A percentile compares a stretch with the other conserved stretches of the same genome.
Conservation (phyloP, 1,140 invertebrate genomes). For the Scaptomyza montana region DNA sequence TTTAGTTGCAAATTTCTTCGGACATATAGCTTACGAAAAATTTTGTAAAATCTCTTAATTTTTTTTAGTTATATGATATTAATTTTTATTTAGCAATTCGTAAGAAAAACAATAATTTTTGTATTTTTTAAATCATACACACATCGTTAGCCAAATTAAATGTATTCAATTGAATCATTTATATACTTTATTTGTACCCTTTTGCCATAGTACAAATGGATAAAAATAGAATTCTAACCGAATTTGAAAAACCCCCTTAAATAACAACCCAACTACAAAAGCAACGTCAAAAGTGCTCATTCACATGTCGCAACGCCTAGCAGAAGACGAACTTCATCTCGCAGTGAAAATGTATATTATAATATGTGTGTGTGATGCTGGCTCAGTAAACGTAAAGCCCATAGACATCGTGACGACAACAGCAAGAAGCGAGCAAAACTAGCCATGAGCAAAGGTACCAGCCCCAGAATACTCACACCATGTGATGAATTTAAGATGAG, state of each 20-base stretch:
- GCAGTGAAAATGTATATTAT: slow-evolving; percentile 49
- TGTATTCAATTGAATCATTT: too few relatives aligned
- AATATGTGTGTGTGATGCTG: slow-evolving; percentile 22
- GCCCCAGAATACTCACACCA: slow-evolving; percentile 13
- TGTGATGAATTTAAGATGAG: slow-evolving; percentile 54
- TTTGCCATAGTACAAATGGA: background rate
- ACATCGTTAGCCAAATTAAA: too few relatives aligned
- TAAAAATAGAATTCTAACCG: background rate
- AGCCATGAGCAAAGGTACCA: slow-evolving; percentile 9
- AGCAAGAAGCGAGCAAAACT: slow-evolving; percentile 13
- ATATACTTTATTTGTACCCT: background rate
- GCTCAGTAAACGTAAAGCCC: slow-evolving; percentile 68
- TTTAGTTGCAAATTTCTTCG: background rate
- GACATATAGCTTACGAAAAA: too few relatives aligned
- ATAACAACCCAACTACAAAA: background rate
- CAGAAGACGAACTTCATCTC: slow-evolving; percentile 33
- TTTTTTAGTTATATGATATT: background rate
- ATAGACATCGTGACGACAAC: slow-evolving; percentile 76
- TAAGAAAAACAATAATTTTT: too few relatives aligned
- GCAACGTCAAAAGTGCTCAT: slow-evolving; percentile 20
- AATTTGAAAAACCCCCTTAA: background rate
- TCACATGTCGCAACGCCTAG: slow-evolving; percentile 18
- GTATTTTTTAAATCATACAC: too few relatives aligned
- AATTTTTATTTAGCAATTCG: too few relatives aligned
- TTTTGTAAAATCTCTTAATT: too few relatives aligned